A percentile compares a stretch with the other conserved stretches of the same genome.
Evolutionary conservation across 2,113 vertebrate genomes (phyloP).

Genomic region (Scortum barcoo): DNA sequence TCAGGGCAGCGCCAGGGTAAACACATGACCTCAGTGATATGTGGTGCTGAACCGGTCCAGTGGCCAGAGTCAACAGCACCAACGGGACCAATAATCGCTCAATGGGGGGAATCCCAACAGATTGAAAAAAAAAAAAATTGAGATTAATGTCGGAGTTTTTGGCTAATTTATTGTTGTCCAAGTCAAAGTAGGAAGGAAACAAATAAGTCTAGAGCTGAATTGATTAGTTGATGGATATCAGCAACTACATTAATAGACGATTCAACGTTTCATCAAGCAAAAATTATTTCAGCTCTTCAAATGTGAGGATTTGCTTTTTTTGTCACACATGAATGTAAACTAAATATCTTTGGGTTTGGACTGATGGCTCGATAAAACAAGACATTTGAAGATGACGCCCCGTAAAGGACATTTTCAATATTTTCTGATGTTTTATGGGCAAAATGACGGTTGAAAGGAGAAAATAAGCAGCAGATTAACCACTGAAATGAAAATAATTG

Average conservation of each 20-base stretch:
- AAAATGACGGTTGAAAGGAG: neutral
- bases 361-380: neutral
- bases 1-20: constrained; percentile 78
- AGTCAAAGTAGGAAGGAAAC: neutral
- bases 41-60: constrained; percentile 47
- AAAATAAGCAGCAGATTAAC: neutral
- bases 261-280: neutral
- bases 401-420: neutral
- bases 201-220: neutral
- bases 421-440: neutral
- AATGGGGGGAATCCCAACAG: constrained; percentile 49
- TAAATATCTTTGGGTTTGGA: neutral
- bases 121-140: neutral
- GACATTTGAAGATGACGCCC: neutral
- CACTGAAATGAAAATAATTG: neutral
- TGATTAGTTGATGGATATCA: neutral
- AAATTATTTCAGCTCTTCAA: neutral
- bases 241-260: no score
- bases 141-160: neutral
- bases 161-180: neutral
- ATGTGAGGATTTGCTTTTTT: neutral
- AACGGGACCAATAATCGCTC: constrained; percentile 44
- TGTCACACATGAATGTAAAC: neutral
- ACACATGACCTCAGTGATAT: constrained; percentile 82
- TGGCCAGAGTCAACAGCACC: constrained; percentile 61